A percentile compares a stretch with the other conserved stretches of the same genome.
Conservation (phyloP, 2,797 vertebrate genomes). For the Lepilemur ruficaudatus region DNA sequence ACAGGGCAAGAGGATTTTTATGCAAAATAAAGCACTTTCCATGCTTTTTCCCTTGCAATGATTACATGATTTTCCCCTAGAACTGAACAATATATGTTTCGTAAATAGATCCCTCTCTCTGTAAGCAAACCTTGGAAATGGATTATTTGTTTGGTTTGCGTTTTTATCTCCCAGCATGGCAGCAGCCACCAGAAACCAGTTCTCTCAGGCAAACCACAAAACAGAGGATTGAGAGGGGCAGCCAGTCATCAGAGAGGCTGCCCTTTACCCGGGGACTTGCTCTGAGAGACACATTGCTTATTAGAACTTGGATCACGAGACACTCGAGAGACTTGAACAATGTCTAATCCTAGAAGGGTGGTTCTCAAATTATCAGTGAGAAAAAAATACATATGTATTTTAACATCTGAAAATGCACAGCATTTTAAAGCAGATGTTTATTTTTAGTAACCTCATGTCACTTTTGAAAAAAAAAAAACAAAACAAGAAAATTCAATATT, state of each 20-base stretch:
- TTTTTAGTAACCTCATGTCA: neutral
- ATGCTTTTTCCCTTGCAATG: slow-evolving; percentile 74
- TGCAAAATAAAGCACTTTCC: slow-evolving; percentile 79
- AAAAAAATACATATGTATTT: neutral
- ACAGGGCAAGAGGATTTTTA: slow-evolving; percentile 72
- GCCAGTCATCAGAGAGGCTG: slow-evolving; percentile 66
- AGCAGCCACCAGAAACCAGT: slow-evolving; percentile 79
- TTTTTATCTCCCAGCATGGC: slow-evolving; percentile 81
- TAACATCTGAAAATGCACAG: neutral
- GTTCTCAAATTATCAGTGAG: slow-evolving; percentile 61
- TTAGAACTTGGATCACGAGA: slow-evolving; percentile 58
- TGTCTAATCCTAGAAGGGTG: slow-evolving; percentile 24
- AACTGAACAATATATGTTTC: slow-evolving; percentile 83
- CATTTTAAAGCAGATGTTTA: neutral
- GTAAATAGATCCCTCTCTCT: slow-evolving; percentile 83
- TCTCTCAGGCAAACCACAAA: slow-evolving; percentile 69
- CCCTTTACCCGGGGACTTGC: slow-evolving; percentile 63
- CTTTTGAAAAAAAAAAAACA: neutral
- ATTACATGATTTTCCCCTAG: slow-evolving; percentile 83
- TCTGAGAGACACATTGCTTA: slow-evolving; percentile 63
- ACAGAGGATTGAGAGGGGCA: slow-evolving; percentile 69
- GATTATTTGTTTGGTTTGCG: slow-evolving; percentile 87
- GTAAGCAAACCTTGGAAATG: slow-evolving; percentile 87
- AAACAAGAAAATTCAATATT: neutral
- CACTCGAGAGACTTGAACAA: slow-evolving; percentile 69